Base-by-base conservation (phyloP, 2,113 vertebrate genomes). In the Syrrhaptes paradoxus region DNA sequence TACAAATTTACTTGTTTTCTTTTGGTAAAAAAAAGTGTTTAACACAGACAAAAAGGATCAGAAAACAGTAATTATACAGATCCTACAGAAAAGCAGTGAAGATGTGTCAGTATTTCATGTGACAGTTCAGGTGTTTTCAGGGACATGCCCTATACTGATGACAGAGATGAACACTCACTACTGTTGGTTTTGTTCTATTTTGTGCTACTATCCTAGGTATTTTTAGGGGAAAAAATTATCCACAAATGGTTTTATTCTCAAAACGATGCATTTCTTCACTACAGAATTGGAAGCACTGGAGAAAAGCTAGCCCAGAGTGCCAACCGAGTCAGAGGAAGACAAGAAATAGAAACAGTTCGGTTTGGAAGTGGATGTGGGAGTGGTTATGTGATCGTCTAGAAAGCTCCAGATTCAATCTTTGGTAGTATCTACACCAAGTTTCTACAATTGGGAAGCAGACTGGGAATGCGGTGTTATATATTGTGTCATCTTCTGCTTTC, bases 1-100 rank as follows among this genome's bases (percentile, higher is more conserved):
- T 94, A 96, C 88, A 98, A 96, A 95, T 90, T 94, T 52, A 72
- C 52, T 93, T 26, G 3, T 89, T 96, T 96, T 93, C 62, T 94
- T 95, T 93, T 12, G 17, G 92, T 45, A 13, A 41, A 13, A 41
- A 38, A 41, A 41, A 41, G 48, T 67, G 38, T 75, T 83, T 85
- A 91, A 61, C 46, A 96, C 55, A 62, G 48, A 78, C 29, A 77
- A 87, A 85, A 87, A 90, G 55, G 70, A 78, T 67, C 11, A 59
- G 41, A 45, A 75, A 90, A 41, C 26, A 91, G 81, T 54, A 79
- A 93, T 91, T 77, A 83, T 61, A 82, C 63, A 95, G 84, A 66
- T 81, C 48, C 41, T 84, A 86, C 17, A 87, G 84, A 77, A 90
- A 94, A 83, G 6, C n/a, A 38, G 18, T 82, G 73, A 74, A 89